Evolutionary conservation across 1,140 invertebrate genomes (phyloP), one percentile per base, ranked within the genome.

Genomic region (Frieseomelitta varia): DNA sequence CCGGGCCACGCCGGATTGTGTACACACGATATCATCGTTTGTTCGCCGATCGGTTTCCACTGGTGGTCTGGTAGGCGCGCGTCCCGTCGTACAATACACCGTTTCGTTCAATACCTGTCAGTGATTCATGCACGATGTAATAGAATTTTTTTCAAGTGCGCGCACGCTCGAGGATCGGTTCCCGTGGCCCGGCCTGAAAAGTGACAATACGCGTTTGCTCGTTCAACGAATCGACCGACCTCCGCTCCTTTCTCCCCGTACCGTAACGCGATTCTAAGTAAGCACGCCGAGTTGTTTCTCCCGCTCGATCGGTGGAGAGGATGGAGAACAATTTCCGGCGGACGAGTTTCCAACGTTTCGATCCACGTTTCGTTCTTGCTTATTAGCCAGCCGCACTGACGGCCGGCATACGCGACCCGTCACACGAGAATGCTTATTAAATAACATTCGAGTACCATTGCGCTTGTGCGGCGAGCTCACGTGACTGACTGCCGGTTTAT

Each of bases 81-180:
- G 56, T 78, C 56, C 77, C 12, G 24, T 21, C 56, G 63, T 73
- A 89, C 87, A 88, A 89, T 88, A 55, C 77, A 84, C 39, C 39
- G 69, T 89, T 87, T 88, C 76, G 85, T 84, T 87, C 81, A 81
- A 85, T 82, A 81, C 80, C 85, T 87, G 82, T 84, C 81, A 79
- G 81, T 76, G 79, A 88, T 84, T 87, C 82, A 85, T 79, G 30
- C 39, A 10, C 82, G 69, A 24, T 80, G 79, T 88, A 88, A 85
- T 88, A 79, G 68, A 88, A 58, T 85, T 88, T 85, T 88, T 88
- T 80, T 85, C 69, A 76, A 81, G 77, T 67, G 63, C 73, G 17
- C 30, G 12, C 47, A 55, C n/a, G 65, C n/a, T 68, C 56, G 74
- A 79, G 68, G 63, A 79, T 75, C 85, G 74, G 39, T 47, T 47